Percentiles rank a stretch among this genome's conserved stretches.
phyloP scores from a whole-genome alignment of 2,888 invertebrate genomes.

The Pseudoips prasinana region DNA sequence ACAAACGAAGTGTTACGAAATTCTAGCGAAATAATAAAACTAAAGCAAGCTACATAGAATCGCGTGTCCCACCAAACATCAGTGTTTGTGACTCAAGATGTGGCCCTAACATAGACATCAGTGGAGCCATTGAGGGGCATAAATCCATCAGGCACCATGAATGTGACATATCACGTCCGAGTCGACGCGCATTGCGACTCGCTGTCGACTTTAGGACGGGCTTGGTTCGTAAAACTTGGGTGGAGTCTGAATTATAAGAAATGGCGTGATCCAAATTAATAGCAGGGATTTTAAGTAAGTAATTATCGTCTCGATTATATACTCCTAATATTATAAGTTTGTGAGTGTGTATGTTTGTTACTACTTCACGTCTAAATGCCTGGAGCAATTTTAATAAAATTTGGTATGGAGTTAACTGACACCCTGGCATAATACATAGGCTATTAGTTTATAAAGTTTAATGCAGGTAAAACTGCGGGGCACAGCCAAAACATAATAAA shows the following conservation, averaged over 20 bases:
- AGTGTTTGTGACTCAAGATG: conserved; percentile 19
- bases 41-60: conserved; percentile 11
- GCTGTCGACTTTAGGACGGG: conserved; percentile 62
- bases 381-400: too few relatives aligned
- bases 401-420: too few relatives aligned
- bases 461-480: too few relatives aligned
- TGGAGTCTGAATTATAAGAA: conserved; percentile 27
- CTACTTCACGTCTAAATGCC: too few relatives aligned
- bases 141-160: conserved; percentile 65
- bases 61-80: conserved; percentile 13
- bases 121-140: conserved; percentile 54
- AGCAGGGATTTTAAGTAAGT: too few relatives aligned
- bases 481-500: too few relatives aligned
- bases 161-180: conserved; percentile 68
- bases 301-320: too few relatives aligned
- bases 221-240: conserved; percentile 57
- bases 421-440: too few relatives aligned
- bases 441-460: too few relatives aligned
- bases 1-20: conserved; percentile 1
- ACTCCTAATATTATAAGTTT: too few relatives aligned
- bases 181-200: conserved; percentile 45
- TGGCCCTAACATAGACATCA: conserved; percentile 48
- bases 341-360: too few relatives aligned
- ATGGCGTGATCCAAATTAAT: too few relatives aligned
- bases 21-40: conserved; percentile 4